A percentile compares a stretch with the other conserved stretches of the same genome.
phyloP scores from a whole-genome alignment of 2,797 vertebrate genomes.

The Anguilla obscura region DNA sequence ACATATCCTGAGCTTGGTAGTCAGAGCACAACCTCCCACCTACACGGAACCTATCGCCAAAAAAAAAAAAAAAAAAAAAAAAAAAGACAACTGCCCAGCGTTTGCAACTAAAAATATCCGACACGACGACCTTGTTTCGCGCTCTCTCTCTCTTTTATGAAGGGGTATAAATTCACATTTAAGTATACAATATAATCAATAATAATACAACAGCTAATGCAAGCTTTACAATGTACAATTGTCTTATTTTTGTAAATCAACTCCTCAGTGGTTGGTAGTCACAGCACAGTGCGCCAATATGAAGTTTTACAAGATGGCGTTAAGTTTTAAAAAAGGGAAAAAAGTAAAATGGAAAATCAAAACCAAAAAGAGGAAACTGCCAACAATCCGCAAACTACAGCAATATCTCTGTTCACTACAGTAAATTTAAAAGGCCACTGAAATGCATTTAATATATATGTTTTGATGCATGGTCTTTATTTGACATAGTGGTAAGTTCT shows the following conservation, averaged over 20 bases:
- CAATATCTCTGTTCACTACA: conserved; percentile 75
- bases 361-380: conserved; percentile 67
- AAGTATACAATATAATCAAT: conserved; percentile 79
- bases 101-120: conserved; percentile 67
- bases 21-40: conserved; percentile 79
- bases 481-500: conserved; percentile 67
- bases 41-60: conserved; percentile 75
- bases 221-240: conserved; percentile 98
- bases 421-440: conserved; percentile 93
- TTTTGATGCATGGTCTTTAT: conserved; percentile 73
- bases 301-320: conserved; percentile 86
- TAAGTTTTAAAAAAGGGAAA: conserved; percentile 48
- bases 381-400: conserved; percentile 80
- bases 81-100: conserved; percentile 65
- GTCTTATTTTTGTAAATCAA: conserved; percentile 79
- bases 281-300: conserved; percentile 88
- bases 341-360: conserved; percentile 51
- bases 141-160: conserved; percentile 62
- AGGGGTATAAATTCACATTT: conserved; percentile 86
- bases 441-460: conserved; percentile 89
- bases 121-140: conserved; percentile 58
- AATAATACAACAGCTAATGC: conserved; percentile 77
- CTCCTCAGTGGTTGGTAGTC: conserved; percentile 96
- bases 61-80: conserved; percentile 49
- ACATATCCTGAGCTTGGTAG: conserved; percentile 84